Evolutionary conservation across 1,140 invertebrate genomes (phyloP).

Genomic region (Drosophila lacteicornis): DNA sequence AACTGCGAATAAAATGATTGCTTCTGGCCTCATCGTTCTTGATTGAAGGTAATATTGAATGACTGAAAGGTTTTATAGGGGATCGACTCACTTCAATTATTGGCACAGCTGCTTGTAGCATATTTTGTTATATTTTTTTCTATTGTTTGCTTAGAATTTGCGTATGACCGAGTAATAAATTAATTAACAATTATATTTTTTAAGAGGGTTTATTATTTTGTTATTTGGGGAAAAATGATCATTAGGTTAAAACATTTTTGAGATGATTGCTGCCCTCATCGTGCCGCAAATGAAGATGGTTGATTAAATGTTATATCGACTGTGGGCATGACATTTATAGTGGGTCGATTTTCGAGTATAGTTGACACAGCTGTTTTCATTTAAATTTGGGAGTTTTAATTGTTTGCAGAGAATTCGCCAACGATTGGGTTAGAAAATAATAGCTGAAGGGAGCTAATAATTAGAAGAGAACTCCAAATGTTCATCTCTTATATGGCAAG

Average conservation of each 20-base stretch:
- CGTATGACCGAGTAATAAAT: not conserved
- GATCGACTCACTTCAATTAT: not conserved
- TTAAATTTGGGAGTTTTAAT: not conserved
- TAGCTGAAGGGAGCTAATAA: not conserved
- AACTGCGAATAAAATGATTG: not conserved
- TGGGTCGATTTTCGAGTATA: not conserved
- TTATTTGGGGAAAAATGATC: no score
- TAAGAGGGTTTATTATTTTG: not conserved
- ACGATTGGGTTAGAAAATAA: not conserved
- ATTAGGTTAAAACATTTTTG: no score
- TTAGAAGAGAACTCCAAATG: not conserved
- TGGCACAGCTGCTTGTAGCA: not conserved
- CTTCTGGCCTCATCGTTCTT: not conserved
- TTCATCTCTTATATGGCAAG: not conserved
- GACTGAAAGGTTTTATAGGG: not conserved
- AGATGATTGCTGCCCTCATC: not conserved
- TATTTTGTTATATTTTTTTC: not conserved
- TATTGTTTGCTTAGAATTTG: not conserved
- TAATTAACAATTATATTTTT: not conserved
- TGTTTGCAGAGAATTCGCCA: slow-evolving; percentile 9
- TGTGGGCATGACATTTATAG: slow-evolving; percentile 14
- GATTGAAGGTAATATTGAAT: not conserved
- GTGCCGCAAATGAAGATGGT: not conserved
- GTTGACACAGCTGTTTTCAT: slow-evolving; percentile 34
- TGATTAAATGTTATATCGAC: not conserved